Conservation (phyloP, 2,888 invertebrate genomes). For the Aleiodes leptofemur region DNA sequence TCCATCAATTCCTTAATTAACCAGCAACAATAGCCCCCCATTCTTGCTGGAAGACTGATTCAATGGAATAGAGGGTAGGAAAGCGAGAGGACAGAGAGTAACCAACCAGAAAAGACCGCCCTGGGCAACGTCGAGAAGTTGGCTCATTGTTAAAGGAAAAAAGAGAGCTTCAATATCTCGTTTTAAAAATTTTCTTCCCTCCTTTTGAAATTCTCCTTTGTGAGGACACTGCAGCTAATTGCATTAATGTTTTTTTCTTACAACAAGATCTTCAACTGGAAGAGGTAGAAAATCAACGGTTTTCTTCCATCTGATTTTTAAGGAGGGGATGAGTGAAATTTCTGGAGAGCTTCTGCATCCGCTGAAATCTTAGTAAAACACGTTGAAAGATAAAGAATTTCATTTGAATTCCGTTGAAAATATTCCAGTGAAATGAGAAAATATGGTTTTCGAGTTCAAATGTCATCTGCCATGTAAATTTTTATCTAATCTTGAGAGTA, state of each 20-base stretch:
- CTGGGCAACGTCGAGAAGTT: constrained; percentile 34
- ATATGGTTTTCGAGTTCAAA: no score
- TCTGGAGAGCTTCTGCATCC: no score
- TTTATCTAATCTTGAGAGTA: no score
- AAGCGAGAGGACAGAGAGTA: not conserved
- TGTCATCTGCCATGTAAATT: no score
- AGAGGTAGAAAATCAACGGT: no score
- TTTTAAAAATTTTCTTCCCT: not conserved
- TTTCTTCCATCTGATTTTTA: no score
- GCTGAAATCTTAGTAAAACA: no score
- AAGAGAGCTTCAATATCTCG: not conserved
- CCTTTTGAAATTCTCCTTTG: not conserved
- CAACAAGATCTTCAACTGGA: no score
- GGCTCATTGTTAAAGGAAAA: constrained; percentile 17
- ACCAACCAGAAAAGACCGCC: constrained; percentile 34
- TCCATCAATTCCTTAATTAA: constrained; percentile 70
- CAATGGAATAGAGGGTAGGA: not conserved
- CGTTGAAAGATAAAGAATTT: no score
- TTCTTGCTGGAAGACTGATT: not conserved
- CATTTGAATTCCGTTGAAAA: no score
- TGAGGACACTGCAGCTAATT: constrained; percentile 16
- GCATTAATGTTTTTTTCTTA: not conserved
- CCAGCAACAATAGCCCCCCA: constrained; percentile 61
- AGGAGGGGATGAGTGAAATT: no score
- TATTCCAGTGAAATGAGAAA: no score